Conservation (phyloP, 1,140 invertebrate genomes). For the Eupristina koningsbergeri region DNA sequence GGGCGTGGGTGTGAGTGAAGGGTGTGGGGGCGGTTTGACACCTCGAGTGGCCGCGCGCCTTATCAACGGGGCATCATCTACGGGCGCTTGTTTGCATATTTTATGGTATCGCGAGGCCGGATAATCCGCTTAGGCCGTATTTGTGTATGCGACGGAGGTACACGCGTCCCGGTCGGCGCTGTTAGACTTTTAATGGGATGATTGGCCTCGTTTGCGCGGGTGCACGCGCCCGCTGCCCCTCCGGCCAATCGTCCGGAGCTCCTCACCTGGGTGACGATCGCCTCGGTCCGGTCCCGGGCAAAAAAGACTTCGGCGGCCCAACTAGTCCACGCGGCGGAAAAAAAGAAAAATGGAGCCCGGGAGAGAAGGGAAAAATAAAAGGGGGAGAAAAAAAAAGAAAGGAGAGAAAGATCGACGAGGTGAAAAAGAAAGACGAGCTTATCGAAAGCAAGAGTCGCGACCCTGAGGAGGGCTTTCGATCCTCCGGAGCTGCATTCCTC, state of each 20-base stretch:
- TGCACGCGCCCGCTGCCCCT: background rate
- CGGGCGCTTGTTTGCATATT: conserved; percentile 48
- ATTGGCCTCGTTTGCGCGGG: conserved; percentile 23
- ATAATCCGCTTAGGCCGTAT: conserved; percentile 46
- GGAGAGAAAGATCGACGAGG: background rate
- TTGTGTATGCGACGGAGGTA: conserved; percentile 28
- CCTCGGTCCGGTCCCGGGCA: background rate
- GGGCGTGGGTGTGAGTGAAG: background rate
- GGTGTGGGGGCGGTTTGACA: conserved; percentile 17
- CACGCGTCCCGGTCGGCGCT: background rate
- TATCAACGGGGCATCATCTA: conserved; percentile 37
- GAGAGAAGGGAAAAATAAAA: background rate
- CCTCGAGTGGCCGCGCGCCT: conserved; percentile 26
- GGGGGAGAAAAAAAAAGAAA: background rate
- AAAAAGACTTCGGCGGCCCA: background rate
- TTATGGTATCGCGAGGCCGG: conserved; percentile 22
- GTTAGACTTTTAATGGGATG: conserved; percentile 48
- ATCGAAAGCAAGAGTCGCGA: conserved; percentile 31
- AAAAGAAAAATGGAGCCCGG: background rate
- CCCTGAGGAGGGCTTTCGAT: conserved; percentile 18
- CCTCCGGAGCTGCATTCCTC: conserved; percentile 10
- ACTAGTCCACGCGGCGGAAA: background rate
- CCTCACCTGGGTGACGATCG: too few relatives aligned
- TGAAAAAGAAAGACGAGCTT: conserved; percentile 4
- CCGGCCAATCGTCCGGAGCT: conserved; percentile 22